These are phyloP conservation scores for Istiophorus platypterus DNA, from an alignment of 2,113 vertebrate species.

Conservation along the genomic window DNA sequence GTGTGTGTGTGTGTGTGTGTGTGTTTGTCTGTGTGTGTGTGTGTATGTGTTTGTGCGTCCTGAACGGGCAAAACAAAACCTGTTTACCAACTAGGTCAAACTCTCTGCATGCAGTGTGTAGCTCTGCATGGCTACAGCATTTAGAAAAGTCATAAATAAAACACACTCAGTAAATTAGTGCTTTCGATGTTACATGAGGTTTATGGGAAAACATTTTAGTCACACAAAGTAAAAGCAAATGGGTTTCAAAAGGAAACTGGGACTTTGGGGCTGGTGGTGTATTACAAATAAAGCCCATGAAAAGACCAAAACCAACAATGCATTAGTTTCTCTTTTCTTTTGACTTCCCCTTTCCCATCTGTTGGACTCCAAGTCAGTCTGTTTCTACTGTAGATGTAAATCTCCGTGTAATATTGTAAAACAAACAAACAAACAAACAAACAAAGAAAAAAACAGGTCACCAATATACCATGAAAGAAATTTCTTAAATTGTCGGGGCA, in stretches of 20 bases:
- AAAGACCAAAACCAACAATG: neutral
- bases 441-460: no score
- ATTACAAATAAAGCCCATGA: constrained; percentile 4
- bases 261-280: neutral
- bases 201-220: constrained; percentile 22
- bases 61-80: constrained; percentile 35
- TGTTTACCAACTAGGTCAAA: constrained; percentile 54
- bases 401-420: neutral
- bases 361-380: neutral
- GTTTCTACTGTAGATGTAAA: neutral
- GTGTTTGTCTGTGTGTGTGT: no score
- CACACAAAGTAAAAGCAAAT: constrained; percentile 22
- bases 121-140: neutral
- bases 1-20: no score
- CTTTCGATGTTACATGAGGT: neutral
- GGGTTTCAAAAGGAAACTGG: neutral
- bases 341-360: neutral
- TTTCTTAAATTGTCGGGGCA: neutral
- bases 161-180: constrained; percentile 11
- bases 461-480: neutral
- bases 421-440: neutral
- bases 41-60: neutral
- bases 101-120: constrained; percentile 12
- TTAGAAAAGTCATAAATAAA: no score
- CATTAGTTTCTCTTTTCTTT: neutral